A percentile compares a stretch with the other conserved stretches of the same genome.
Conservation (phyloP, 2,113 vertebrate genomes). For the Pteruthius melanotis region DNA sequence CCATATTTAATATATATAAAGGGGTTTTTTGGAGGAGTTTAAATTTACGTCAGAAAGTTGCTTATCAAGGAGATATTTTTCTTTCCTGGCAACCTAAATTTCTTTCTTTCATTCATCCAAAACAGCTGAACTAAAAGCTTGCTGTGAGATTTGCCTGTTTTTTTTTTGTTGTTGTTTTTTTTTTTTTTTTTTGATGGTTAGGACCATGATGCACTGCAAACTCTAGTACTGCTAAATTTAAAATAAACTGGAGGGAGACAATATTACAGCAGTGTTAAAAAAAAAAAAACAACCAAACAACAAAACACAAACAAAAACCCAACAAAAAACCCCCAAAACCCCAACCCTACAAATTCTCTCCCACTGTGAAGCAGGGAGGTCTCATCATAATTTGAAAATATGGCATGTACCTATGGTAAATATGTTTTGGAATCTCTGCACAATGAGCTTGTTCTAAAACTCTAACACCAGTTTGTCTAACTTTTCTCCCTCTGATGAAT, state of each 20-base stretch:
- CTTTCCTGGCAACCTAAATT: background rate
- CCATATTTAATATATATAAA: background rate
- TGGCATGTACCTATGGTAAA: background rate
- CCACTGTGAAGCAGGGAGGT: accelerated
- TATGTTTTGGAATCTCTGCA: background rate
- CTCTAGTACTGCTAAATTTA: background rate
- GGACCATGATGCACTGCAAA: background rate
- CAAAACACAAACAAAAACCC: too few species aligned
- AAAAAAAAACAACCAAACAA: too few species aligned
- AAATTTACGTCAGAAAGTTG: background rate
- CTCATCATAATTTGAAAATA: background rate
- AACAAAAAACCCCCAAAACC: background rate
- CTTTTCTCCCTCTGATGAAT: background rate
- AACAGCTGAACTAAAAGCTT: background rate
- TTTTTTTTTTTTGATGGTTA: background rate
- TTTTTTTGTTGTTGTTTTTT: background rate
- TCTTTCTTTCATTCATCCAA: background rate
- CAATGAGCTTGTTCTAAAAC: background rate
- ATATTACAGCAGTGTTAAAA: background rate
- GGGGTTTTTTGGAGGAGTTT: accelerated
- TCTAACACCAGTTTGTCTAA: background rate
- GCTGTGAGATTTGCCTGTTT: background rate
- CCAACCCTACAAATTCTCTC: background rate
- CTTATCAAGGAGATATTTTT: background rate
- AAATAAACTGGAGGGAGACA: background rate